Percentiles rank a stretch among this genome's conserved stretches.
phyloP scores from a whole-genome alignment of 2,888 invertebrate species.

The Amaurobius ferox region DNA sequence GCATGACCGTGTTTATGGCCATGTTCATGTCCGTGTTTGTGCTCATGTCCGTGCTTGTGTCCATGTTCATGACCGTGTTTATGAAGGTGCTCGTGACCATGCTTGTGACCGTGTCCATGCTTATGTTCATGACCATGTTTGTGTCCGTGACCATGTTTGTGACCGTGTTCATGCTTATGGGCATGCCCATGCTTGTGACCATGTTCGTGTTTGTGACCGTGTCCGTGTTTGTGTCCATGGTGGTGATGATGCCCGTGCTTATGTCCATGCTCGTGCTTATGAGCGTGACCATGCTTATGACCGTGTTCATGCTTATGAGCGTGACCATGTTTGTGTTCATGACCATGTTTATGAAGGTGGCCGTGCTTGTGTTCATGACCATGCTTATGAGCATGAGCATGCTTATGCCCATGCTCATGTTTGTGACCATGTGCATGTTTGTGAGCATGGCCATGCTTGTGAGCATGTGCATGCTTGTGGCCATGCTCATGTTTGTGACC shows the following conservation, averaged over 20 bases:
- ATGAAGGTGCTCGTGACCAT: conserved; percentile 43
- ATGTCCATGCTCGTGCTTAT: conserved; percentile 52
- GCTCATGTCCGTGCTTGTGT: conserved; percentile 44
- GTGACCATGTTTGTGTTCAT: conserved; percentile 56
- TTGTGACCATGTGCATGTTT: conserved; percentile 41
- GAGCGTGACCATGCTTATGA: conserved; percentile 45
- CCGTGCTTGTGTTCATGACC: conserved; percentile 45
- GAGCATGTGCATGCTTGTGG: conserved; percentile 43
- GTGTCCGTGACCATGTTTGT: conserved; percentile 50
- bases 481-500: conserved; percentile 47
- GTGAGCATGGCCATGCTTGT: conserved; percentile 53
- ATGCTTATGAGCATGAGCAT: conserved; percentile 52
- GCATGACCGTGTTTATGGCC: conserved; percentile 47
- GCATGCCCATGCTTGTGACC: conserved; percentile 43
- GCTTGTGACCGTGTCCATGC: conserved; percentile 46
- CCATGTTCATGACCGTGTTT: conserved; percentile 43
- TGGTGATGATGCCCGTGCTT: conserved; percentile 51
- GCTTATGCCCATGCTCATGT: conserved; percentile 49
- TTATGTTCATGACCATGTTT: conserved; percentile 48
- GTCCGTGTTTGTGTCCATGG: conserved; percentile 55
- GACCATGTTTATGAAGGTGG: conserved; percentile 57
- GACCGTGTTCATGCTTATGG: conserved; percentile 49
- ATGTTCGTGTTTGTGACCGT: conserved; percentile 50
- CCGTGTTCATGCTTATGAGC: conserved; percentile 51
- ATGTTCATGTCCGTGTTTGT: conserved; percentile 53